Conservation (phyloP, 2,113 vertebrate genomes). For the Channa maculata region DNA sequence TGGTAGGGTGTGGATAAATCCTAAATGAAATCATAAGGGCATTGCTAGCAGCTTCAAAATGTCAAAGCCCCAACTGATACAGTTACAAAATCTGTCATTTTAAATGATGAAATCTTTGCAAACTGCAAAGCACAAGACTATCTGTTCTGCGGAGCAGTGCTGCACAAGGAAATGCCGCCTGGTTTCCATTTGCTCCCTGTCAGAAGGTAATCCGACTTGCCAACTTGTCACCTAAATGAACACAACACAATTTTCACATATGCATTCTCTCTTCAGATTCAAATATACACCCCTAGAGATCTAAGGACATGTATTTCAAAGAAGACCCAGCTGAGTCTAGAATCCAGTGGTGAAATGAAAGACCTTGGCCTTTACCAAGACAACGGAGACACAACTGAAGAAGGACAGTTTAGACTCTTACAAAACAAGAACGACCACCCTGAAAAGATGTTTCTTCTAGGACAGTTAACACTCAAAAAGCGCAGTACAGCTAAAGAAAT, state of each 20-base stretch:
- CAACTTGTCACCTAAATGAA: constrained; percentile 74
- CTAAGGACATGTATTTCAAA: constrained; percentile 39
- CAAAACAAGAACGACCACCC: constrained; percentile 5
- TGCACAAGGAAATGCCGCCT: constrained; percentile 43
- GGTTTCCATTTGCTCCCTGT: constrained; percentile 58
- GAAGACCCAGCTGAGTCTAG: constrained; percentile 20
- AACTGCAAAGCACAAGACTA: constrained; percentile 37
- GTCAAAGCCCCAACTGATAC: constrained; percentile 57
- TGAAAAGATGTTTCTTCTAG: constrained; percentile 6
- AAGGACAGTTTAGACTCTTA: constrained; percentile 1
- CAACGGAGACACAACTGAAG: constrained; percentile 3
- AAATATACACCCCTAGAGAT: constrained; percentile 40
- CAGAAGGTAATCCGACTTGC: constrained; percentile 49
- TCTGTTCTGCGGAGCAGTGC: constrained; percentile 39
- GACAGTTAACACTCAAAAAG: constrained; percentile 39
- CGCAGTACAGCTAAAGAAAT: constrained; percentile 45
- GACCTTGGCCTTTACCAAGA: constrained; percentile 4
- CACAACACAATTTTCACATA: constrained; percentile 64
- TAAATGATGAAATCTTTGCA: constrained; percentile 52
- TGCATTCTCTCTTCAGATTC: constrained; percentile 60
- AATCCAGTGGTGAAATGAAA: constrained; percentile 45
- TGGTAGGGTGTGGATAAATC: constrained; percentile 54
- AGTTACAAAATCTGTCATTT: constrained; percentile 53
- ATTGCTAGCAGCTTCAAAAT: constrained; percentile 57
- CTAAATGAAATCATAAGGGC: constrained; percentile 57